These are phyloP conservation scores for Epinephelus moara DNA, from an alignment of 2,113 vertebrate species.

Conservation along the genomic window DNA sequence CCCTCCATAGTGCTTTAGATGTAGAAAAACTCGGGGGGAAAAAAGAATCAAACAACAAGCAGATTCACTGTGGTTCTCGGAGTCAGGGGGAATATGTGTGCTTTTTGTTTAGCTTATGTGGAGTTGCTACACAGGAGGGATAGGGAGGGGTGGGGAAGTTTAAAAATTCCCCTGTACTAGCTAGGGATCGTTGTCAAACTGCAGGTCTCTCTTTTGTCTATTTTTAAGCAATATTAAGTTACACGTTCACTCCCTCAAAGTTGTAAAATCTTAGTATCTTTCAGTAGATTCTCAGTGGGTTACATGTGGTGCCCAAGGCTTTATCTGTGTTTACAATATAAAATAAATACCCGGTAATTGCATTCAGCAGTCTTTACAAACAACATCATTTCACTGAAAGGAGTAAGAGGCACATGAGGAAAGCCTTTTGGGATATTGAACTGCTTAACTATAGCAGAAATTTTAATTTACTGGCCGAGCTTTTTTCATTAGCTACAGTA, in stretches of 20 bases:
- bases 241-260: slow-evolving; percentile 1
- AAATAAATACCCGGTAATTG: slow-evolving; percentile 53
- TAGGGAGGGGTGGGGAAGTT: background rate
- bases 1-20: background rate
- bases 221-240: slow-evolving; percentile 46
- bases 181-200: slow-evolving; percentile 37
- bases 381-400: slow-evolving; percentile 40
- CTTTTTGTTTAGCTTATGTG: slow-evolving; percentile 41
- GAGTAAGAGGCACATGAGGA: slow-evolving; percentile 22
- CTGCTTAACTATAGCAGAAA: slow-evolving; percentile 4
- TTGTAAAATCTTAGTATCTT: slow-evolving; percentile 16
- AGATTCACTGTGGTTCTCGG: slow-evolving; percentile 19
- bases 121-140: slow-evolving; percentile 19
- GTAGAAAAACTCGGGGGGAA: background rate
- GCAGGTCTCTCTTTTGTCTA: slow-evolving; percentile 25
- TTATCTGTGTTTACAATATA: slow-evolving; percentile 45
- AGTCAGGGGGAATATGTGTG: slow-evolving; percentile 36
- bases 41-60: slow-evolving; percentile 16
- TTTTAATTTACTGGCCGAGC: background rate
- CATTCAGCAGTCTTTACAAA: slow-evolving; percentile 33
- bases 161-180: slow-evolving; percentile 1
- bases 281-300: slow-evolving; percentile 32
- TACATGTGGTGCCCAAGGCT: slow-evolving; percentile 24
- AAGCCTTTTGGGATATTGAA: slow-evolving; percentile 7
- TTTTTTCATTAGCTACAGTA: background rate